Evolutionary conservation across 2,797 vertebrate species (phyloP).

Genomic region (Sebastes nivosus): DNA sequence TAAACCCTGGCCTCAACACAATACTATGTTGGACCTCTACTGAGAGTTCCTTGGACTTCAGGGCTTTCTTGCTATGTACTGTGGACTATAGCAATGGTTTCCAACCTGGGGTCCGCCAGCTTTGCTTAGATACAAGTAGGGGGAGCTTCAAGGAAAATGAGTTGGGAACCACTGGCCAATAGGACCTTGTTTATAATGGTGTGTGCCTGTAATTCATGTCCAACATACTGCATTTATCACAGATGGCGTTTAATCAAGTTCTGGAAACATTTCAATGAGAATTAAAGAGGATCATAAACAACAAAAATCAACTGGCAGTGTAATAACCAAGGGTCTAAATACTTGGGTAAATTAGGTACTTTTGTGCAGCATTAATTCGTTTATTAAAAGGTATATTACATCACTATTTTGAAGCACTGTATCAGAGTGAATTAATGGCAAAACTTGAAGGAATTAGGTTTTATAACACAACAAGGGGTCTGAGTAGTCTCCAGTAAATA

Average conservation of each 20-base stretch:
- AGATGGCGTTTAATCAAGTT: neutral
- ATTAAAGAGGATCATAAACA: neutral
- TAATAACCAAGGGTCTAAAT: neutral
- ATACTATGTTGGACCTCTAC: neutral
- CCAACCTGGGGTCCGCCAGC: too few species aligned
- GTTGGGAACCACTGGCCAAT: too few species aligned
- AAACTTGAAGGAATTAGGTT: neutral
- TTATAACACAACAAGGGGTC: neutral
- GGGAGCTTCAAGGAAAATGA: too few species aligned
- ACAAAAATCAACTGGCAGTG: neutral
- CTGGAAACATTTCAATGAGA: neutral
- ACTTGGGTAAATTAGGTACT: neutral
- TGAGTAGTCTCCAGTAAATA: constrained; percentile 3
- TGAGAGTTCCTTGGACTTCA: neutral
- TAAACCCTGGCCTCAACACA: neutral
- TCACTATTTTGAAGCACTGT: neutral
- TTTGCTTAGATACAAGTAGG: too few species aligned
- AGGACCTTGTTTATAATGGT: neutral
- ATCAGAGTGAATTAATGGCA: neutral
- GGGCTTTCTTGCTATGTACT: too few species aligned
- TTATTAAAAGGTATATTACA: neutral
- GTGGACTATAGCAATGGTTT: too few species aligned
- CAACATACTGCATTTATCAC: neutral
- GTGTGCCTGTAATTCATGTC: neutral
- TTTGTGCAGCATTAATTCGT: neutral